Evolutionary conservation across 2,888 invertebrate genomes (phyloP).

Genomic region (Cyclophora albipunctata): DNA sequence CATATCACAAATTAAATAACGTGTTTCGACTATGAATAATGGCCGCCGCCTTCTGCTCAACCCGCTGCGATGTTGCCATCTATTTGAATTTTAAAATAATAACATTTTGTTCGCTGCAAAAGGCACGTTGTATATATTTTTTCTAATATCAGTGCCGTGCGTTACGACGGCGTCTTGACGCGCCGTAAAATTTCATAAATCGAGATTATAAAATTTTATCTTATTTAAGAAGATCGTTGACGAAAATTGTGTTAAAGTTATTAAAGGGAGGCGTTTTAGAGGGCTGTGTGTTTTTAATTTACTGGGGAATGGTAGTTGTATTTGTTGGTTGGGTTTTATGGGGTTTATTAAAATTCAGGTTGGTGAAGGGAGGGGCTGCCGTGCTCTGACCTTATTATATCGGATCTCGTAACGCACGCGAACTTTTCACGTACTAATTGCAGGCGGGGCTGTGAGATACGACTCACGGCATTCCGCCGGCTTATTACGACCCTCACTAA

Average conservation of each 20-base stretch:
- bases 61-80: conserved; percentile 26
- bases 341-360: conserved; percentile 40
- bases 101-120: conserved; percentile 23
- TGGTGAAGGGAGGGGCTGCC: conserved; percentile 25
- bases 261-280: conserved; percentile 10
- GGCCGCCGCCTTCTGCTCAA: conserved; percentile 28
- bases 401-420: conserved; percentile 54
- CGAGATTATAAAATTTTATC: no score
- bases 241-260: conserved; percentile 1
- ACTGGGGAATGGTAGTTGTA: conserved; percentile 20
- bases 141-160: no score
- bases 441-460: conserved; percentile 36
- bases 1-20: conserved; percentile 68
- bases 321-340: conserved; percentile 29
- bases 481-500: conserved; percentile 27
- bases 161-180: no score
- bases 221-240: no score
- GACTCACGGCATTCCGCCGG: conserved; percentile 33
- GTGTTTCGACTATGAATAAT: conserved; percentile 57
- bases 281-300: conserved; percentile 25
- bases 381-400: conserved; percentile 55
- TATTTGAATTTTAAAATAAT: conserved; percentile 43
- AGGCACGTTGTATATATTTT: no score
- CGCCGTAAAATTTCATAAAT: no score
- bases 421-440: conserved; percentile 45